phyloP scores from a whole-genome alignment of 2,797 vertebrate species.

The Emys orbicularis region DNA sequence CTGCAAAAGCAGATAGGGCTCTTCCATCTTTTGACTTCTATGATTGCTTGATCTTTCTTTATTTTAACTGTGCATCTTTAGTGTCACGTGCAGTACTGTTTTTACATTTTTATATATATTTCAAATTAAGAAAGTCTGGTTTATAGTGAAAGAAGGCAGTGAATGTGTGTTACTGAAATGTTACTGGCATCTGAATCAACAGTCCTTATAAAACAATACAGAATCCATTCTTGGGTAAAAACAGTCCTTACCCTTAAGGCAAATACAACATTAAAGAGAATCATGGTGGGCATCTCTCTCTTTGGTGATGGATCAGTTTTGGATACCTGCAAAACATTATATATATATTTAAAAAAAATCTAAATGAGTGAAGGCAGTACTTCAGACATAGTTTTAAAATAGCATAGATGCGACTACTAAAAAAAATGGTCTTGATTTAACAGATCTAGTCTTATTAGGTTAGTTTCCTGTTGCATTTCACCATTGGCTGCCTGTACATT shows the following conservation, averaged over 20 bases:
- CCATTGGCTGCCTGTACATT: background rate
- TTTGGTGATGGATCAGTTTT: conserved; percentile 98
- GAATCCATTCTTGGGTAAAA: background rate
- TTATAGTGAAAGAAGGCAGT: background rate
- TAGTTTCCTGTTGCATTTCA: background rate
- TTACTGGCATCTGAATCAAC: background rate
- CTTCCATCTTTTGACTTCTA: background rate
- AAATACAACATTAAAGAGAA: conserved; percentile 98
- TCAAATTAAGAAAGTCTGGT: background rate
- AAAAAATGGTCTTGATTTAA: background rate
- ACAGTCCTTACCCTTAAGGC: conserved; percentile 91
- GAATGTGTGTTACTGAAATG: background rate
- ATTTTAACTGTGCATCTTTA: background rate
- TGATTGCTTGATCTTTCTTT: background rate
- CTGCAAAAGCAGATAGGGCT: background rate
- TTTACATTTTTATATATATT: background rate
- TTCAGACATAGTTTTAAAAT: background rate
- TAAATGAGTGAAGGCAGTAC: background rate
- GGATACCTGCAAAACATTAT: conserved; percentile 86
- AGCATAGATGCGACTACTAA: background rate
- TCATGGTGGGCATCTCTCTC: conserved; percentile 98
- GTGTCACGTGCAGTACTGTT: background rate
- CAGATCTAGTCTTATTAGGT: fast-evolving
- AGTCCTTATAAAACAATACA: background rate
- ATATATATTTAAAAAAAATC: background rate